A percentile compares a stretch with the other conserved stretches of the same genome.
These are phyloP conservation scores for Catotricha subobsoleta DNA, from an alignment of 2,888 invertebrate genomes.

Conservation along the genomic window DNA sequence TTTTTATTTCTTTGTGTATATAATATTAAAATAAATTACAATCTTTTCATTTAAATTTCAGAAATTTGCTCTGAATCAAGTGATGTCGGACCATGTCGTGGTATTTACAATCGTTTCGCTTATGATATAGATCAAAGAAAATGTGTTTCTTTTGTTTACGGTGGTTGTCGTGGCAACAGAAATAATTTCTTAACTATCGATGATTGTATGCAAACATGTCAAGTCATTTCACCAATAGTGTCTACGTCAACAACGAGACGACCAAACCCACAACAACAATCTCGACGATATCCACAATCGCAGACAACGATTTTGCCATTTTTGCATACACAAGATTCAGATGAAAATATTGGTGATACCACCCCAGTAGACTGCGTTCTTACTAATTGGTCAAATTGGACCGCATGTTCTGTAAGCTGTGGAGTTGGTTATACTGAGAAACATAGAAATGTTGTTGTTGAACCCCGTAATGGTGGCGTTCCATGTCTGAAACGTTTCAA, in stretches of 20 bases:
- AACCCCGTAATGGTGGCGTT: constrained; percentile 22
- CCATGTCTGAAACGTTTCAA: constrained; percentile 23
- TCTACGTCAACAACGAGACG: neutral
- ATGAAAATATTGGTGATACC: neutral
- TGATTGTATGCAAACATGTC: constrained; percentile 58
- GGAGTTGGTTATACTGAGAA: constrained; percentile 50
- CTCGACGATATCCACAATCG: no score
- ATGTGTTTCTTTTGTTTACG: constrained; percentile 77
- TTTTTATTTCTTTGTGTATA: neutral
- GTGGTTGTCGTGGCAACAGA: constrained; percentile 74
- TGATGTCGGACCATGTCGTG: constrained; percentile 74
- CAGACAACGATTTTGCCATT: no score
- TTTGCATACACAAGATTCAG: no score
- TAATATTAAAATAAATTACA: constrained; percentile 4
- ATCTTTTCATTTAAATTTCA: constrained; percentile 22
- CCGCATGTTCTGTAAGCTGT: constrained; percentile 61
- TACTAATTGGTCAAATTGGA: constrained; percentile 71
- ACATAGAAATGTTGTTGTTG: constrained; percentile 20
- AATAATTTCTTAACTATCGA: constrained; percentile 75
- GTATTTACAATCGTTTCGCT: constrained; percentile 72
- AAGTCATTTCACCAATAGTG: constrained; percentile 15
- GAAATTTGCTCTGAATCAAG: constrained; percentile 67
- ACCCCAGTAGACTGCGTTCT: constrained; percentile 42
- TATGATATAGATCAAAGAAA: constrained; percentile 54
- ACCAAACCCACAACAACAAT: neutral